Evolutionary conservation across 2,113 vertebrate genomes (phyloP).

Genomic region (Falco punctatus): DNA sequence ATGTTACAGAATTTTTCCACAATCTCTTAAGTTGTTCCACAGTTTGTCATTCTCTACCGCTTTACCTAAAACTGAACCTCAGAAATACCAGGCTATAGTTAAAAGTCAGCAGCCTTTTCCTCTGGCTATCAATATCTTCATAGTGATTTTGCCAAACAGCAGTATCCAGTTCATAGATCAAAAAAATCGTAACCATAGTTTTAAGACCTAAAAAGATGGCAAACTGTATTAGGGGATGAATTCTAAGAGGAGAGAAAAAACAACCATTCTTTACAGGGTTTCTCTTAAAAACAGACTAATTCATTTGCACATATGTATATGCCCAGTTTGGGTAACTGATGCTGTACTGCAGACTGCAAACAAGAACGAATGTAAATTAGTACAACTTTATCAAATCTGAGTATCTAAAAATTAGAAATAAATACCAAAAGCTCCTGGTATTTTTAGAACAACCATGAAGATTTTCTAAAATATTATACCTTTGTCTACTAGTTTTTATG

Average conservation of each 20-base stretch:
- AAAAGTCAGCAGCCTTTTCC: not conserved
- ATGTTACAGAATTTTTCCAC: not conserved
- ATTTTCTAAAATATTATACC: not conserved
- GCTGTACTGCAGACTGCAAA: not conserved
- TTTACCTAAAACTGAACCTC: not conserved
- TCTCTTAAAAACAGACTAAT: not conserved
- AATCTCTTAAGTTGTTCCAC: not conserved
- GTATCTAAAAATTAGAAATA: not conserved
- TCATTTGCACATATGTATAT: not conserved
- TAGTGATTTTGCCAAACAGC: not conserved
- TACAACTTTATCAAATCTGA: not conserved
- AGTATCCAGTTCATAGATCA: not conserved
- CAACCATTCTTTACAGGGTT: not conserved
- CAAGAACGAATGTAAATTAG: not conserved
- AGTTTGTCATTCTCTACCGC: not conserved
- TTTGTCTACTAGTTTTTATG: not conserved
- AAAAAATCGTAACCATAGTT: not conserved
- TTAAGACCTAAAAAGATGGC: not conserved
- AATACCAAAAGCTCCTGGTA: not conserved
- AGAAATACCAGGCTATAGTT: not conserved
- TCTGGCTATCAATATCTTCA: not conserved
- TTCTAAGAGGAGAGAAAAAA: not conserved
- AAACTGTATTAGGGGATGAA: not conserved
- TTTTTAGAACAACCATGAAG: not conserved
- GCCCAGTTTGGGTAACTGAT: not conserved